Percentiles rank a stretch among this genome's conserved stretches.
Conservation (phyloP, 2,113 vertebrate species). For the Lates calcarifer region DNA sequence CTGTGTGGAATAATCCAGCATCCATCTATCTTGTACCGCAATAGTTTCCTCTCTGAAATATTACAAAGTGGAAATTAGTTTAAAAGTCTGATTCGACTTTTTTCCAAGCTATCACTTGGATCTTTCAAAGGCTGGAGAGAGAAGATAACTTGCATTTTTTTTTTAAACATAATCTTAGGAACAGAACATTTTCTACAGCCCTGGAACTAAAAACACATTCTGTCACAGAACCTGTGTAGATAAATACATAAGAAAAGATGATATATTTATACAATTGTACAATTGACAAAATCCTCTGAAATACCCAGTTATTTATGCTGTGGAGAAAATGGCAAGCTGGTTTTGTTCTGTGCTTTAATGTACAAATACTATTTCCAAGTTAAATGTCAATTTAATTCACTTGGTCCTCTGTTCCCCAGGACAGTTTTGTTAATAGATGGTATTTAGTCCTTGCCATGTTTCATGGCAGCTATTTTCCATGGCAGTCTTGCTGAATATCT, state of each 20-base stretch:
- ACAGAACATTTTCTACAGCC: not conserved
- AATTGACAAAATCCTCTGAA: not conserved
- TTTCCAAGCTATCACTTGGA: conserved; percentile 1
- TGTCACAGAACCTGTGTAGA: not conserved
- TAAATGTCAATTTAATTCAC: conserved; percentile 43
- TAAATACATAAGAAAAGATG: not conserved
- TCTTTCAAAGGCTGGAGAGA: not conserved
- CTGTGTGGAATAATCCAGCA: not conserved
- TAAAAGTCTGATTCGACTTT: not conserved
- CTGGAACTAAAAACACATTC: not conserved
- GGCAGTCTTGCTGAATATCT: conserved; percentile 28
- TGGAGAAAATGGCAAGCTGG: not conserved
- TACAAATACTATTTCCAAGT: conserved; percentile 32
- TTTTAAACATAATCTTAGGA: not conserved
- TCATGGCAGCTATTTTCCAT: conserved; percentile 37
- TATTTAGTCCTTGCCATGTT: conserved; percentile 58
- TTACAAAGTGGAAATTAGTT: conserved; percentile 1
- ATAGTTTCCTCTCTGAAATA: conserved; percentile 4
- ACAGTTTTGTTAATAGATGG: conserved; percentile 59
- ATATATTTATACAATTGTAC: not conserved
- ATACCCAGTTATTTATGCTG: not conserved
- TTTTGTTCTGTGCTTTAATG: not conserved
- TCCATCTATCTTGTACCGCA: not conserved
- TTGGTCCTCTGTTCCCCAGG: conserved; percentile 26
- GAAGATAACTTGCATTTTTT: not conserved